Percentiles rank a stretch among this genome's conserved stretches.
Evolutionary conservation across 2,888 invertebrate genomes (phyloP).

Genomic region (Xestia sexstrigata): DNA sequence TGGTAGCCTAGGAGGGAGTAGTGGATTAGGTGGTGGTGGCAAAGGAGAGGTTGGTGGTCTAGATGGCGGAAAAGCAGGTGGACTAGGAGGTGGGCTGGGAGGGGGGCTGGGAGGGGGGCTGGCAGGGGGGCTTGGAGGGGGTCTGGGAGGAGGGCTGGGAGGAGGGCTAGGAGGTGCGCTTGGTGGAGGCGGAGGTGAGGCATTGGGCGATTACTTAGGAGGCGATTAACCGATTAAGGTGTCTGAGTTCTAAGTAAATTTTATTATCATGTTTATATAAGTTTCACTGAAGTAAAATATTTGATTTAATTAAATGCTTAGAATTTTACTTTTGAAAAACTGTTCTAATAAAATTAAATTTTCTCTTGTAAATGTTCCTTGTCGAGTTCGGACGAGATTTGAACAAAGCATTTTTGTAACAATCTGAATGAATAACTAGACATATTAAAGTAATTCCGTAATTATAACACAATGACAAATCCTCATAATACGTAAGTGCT

Average conservation of each 20-base stretch:
- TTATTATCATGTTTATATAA: not conserved
- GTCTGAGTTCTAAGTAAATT: not conserved
- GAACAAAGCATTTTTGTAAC: not conserved
- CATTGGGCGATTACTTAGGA: conserved; percentile 9
- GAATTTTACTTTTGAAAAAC: not conserved
- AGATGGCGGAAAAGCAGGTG: not conserved
- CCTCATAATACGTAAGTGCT: not conserved
- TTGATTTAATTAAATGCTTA: not conserved
- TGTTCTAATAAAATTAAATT: not conserved
- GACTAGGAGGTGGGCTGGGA: not conserved
- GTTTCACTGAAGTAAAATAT: not conserved
- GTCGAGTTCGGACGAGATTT: not conserved
- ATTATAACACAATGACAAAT: not conserved
- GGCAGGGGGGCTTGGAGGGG: not conserved
- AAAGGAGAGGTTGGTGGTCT: not conserved
- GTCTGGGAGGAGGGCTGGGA: not conserved
- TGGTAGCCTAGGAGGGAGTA: not conserved
- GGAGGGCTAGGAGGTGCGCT: not conserved
- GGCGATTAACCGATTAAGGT: conserved; percentile 2
- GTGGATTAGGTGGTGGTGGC: not conserved
- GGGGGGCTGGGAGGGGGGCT: not conserved
- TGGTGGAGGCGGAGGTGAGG: not conserved
- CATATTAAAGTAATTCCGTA: not conserved
- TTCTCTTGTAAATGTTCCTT: not conserved
- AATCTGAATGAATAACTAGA: not conserved